Evolutionary conservation across 2,888 invertebrate species (phyloP), one percentile per base, ranked within the genome.

Genomic region (Drosophila mayaguana): DNA sequence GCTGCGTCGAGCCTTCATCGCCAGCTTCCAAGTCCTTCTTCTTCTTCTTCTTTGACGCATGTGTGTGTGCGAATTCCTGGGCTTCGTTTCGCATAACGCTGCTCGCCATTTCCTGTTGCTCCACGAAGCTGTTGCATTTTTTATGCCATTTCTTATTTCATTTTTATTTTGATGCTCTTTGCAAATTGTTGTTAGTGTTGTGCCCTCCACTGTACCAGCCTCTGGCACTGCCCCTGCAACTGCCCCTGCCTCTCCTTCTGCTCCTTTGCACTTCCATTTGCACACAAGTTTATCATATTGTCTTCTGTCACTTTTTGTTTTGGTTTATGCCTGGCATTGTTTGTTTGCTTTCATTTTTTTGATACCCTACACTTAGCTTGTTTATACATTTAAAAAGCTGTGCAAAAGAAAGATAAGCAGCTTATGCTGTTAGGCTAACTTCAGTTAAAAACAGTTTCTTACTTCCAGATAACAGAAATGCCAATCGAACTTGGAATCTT

Each of bases 111-210:
- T 82, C 73, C 82, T 84, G 64, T 82, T 87, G 87, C 75, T 87
- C 68, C 65, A 72, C 63, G 65, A 40, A 65, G 84, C 82, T 86
- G 88, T 86, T 86, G 89, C 89, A 86, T 86, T 86, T 86, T 86
- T 86, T 72, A 86, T 86, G 80, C 70, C 71, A 82, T 82, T 89
- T 72, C 77, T 87, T 87, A 88, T 87, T 84, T 84, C 71, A 73
- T 77, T 74, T 63, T 77, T 78, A 73, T 79, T 87, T 81, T 83
- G 81, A 88, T 83, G 83, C 74, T 83, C 34, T 55, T 63, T 67
- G 63, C 81, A 48, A 61, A 67, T 67, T 81, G 64, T 40, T 48
- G 50, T 60, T 66, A 60, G 11, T n/a, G 34, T 16, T 18, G 8
- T 18, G n/a, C 48, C 63, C 61, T 68, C 12, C 69, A 20, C 46